Conservation (phyloP, 2,888 invertebrate species). For the Drosophila maculinotata region DNA sequence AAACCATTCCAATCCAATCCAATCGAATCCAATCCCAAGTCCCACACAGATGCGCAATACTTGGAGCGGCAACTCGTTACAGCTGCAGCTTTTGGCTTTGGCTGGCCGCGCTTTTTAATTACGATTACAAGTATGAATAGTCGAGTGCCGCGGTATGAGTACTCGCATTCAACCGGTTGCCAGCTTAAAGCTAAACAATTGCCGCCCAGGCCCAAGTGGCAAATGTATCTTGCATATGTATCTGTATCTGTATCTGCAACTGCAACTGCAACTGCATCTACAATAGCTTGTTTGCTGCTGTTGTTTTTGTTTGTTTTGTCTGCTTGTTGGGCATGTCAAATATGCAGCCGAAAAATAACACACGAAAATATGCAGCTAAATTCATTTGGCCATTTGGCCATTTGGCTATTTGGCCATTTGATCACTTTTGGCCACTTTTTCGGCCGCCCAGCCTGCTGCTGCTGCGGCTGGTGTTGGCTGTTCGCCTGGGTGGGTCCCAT, state of each 20-base stretch:
- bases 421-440: constrained; percentile 15
- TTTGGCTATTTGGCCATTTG: constrained; percentile 33
- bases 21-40: constrained; percentile 18
- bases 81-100: constrained; percentile 38
- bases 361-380: constrained; percentile 31
- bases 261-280: constrained; percentile 34
- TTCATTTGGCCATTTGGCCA: constrained; percentile 25
- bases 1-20: constrained; percentile 10
- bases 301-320: constrained; percentile 13
- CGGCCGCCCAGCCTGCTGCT: constrained; percentile 3
- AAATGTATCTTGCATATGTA: constrained; percentile 24
- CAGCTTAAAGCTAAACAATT: constrained; percentile 52
- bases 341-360: constrained; percentile 28
- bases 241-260: constrained; percentile 35
- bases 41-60: constrained; percentile 53
- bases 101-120: constrained; percentile 63
- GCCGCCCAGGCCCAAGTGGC: constrained; percentile 33
- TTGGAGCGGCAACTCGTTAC: constrained; percentile 31
- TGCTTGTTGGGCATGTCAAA: constrained; percentile 34
- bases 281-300: constrained; percentile 4
- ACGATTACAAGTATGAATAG: constrained; percentile 41
- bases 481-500: constrained; percentile 37
- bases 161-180: constrained; percentile 46
- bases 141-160: constrained; percentile 22
- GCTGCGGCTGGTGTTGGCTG: constrained; percentile 4